Percentiles rank a stretch among this genome's conserved stretches.
phyloP scores from a whole-genome alignment of 2,113 vertebrate genomes.

The Diadophis punctatus region DNA sequence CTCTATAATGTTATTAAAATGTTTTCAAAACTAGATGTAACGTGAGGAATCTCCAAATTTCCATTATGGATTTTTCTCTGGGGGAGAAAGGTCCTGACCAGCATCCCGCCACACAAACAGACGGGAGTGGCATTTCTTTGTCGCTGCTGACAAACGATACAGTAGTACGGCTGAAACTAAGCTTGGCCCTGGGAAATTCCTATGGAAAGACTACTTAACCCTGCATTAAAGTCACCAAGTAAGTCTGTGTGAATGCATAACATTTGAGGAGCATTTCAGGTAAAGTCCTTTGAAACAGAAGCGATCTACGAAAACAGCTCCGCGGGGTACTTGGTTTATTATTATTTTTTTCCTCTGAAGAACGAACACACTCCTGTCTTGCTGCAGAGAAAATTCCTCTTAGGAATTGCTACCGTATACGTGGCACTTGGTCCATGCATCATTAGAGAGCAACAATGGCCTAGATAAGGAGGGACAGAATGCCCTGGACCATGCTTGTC shows the following conservation, averaged over 20 bases:
- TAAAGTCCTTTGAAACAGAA: not conserved
- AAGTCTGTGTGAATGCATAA: not conserved
- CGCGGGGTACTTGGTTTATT: not conserved
- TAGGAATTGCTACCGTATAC: not conserved
- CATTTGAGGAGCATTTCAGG: not conserved
- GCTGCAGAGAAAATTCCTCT: not conserved
- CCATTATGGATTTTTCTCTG: not conserved
- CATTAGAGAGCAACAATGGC: slow-evolving; percentile 59
- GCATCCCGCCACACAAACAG: not conserved
- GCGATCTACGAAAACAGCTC: not conserved
- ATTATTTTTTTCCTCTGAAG: not conserved
- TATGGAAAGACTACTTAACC: not conserved
- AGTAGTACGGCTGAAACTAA: not conserved
- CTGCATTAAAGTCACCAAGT: too few relatives aligned
- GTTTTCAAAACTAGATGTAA: not conserved
- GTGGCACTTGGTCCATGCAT: slow-evolving; percentile 37
- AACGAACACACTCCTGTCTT: accelerated
- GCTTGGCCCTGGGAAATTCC: not conserved
- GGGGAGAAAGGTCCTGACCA: not conserved
- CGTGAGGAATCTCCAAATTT: not conserved
- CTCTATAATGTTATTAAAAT: not conserved
- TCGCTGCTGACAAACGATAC: not conserved
- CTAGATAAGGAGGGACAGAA: slow-evolving; percentile 39
- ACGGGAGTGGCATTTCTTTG: not conserved
- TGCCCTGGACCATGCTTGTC: slow-evolving; percentile 6